Evolutionary conservation across 2,797 vertebrate species (phyloP).

Genomic region (Salarias fasciatus): DNA sequence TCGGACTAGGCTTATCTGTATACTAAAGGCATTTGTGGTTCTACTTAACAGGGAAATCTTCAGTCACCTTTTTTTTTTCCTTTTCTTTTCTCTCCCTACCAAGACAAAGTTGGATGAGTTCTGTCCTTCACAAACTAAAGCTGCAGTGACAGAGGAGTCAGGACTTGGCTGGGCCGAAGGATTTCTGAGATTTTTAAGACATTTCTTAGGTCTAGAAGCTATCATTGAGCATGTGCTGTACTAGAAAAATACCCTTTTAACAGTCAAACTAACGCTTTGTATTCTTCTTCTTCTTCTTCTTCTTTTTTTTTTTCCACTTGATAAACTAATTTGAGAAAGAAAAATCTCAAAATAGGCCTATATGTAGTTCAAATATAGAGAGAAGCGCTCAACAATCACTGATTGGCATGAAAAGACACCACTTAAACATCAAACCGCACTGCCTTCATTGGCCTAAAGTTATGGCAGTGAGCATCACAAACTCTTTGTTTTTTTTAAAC

Average conservation of each 20-base stretch:
- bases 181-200: slow-evolving; percentile 80
- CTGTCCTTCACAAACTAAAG: slow-evolving; percentile 89
- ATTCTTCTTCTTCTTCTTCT: slow-evolving; percentile 69
- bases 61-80: slow-evolving; percentile 71
- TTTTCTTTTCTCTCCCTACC: slow-evolving; percentile 49
- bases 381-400: slow-evolving; percentile 81
- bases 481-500: slow-evolving; percentile 42
- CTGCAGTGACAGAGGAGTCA: slow-evolving; percentile 82
- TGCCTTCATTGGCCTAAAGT: slow-evolving; percentile 74
- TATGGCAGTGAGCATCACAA: slow-evolving; percentile 72
- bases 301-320: slow-evolving; percentile 70
- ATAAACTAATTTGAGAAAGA: slow-evolving; percentile 79
- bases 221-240: slow-evolving; percentile 85
- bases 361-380: slow-evolving; percentile 75
- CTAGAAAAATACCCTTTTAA: slow-evolving; percentile 89
- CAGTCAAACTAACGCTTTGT: slow-evolving; percentile 86
- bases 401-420: slow-evolving; percentile 81
- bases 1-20: slow-evolving; percentile 76
- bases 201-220: slow-evolving; percentile 91
- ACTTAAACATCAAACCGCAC: slow-evolving; percentile 76
- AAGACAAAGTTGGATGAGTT: slow-evolving; percentile 80
- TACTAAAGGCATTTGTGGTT: slow-evolving; percentile 98
- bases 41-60: slow-evolving; percentile 89
- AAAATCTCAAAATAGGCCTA: slow-evolving; percentile 81
- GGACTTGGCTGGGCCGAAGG: slow-evolving; percentile 79